phyloP scores from a whole-genome alignment of 2,113 vertebrate species.

The Dendropsophus ebraccatus region DNA sequence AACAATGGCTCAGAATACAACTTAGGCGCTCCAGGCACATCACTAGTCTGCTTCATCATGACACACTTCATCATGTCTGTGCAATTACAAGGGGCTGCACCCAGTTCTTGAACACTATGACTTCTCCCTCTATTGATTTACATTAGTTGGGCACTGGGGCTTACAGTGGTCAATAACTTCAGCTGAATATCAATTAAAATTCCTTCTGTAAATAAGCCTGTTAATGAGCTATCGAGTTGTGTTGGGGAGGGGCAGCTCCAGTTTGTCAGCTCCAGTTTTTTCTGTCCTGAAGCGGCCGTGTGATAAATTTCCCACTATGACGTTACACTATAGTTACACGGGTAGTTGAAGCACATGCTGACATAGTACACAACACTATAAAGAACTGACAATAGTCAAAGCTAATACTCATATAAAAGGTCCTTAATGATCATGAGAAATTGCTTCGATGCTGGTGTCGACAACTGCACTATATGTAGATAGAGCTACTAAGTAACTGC shows the following conservation, averaged over 20 bases:
- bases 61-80: slow-evolving; percentile 21
- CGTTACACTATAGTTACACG: background rate
- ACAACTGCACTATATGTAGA: background rate
- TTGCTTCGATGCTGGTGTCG: background rate
- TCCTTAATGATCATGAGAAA: background rate
- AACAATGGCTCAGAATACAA: background rate
- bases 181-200: slow-evolving; percentile 54
- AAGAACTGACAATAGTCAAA: background rate
- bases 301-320: background rate
- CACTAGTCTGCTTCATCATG: slow-evolving; percentile 18
- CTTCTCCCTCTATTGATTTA: slow-evolving; percentile 43
- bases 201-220: slow-evolving; percentile 37
- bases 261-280: slow-evolving; percentile 12
- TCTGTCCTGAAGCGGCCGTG: background rate
- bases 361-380: background rate
- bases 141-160: slow-evolving; percentile 56
- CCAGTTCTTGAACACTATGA: slow-evolving; percentile 24
- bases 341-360: background rate
- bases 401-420: background rate
- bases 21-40: background rate
- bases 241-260: slow-evolving; percentile 12
- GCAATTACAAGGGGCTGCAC: background rate
- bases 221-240: slow-evolving; percentile 56
- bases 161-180: slow-evolving; percentile 46
- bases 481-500: background rate